Evolutionary conservation across 2,888 invertebrate species (phyloP), one percentile per base, ranked within the genome.

Genomic region (Nemotelus pantherinus): DNA sequence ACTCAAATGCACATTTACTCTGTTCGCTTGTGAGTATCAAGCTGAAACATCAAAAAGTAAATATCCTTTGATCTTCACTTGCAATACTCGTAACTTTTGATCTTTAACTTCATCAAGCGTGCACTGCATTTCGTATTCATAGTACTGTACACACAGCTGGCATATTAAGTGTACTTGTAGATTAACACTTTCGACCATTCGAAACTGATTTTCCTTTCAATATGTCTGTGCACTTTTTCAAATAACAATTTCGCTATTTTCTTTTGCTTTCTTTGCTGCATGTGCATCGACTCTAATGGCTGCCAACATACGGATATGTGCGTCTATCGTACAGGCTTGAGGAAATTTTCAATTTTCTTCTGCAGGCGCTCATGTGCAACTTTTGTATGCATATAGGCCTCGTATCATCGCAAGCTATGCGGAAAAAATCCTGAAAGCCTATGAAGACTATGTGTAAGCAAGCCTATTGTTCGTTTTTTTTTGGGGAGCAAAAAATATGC

Each of bases 101-200:
- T 74, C 74, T 63, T 47, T 63, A 74, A 74, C 74, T 63, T 74
- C 60, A 74, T 74, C 74, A 72, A 48, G 48, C 47, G 10, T 45
- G 3, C 64, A 43, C 50, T 25, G 25, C 25, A 25, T 25, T 25
- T 25, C 25, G 25, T 25, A 25, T 25, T 25, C 25, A 25, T 0
- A 25, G 25, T 25, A 25, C 25, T 25, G 25, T 25, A 1, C 25
- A 25, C 25, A 25, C 25, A 25, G 25, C 25, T 25, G 25, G 25
- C 25, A 25, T 25, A 25, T 25, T 25, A 25, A 25, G 25, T 25
- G 25, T 25, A 25, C 25, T 25, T 25, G 25, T 25, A 25, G 25
- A 25, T 25, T 25, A 25, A n/a, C 53, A 70, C 53, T 70, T 70
- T 70, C 9, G 53, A 53, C 41, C 70, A 70, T 70, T 55, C 55